Base-by-base conservation (phyloP, 2,797 vertebrate species). In the Rhincodon typus region DNA sequence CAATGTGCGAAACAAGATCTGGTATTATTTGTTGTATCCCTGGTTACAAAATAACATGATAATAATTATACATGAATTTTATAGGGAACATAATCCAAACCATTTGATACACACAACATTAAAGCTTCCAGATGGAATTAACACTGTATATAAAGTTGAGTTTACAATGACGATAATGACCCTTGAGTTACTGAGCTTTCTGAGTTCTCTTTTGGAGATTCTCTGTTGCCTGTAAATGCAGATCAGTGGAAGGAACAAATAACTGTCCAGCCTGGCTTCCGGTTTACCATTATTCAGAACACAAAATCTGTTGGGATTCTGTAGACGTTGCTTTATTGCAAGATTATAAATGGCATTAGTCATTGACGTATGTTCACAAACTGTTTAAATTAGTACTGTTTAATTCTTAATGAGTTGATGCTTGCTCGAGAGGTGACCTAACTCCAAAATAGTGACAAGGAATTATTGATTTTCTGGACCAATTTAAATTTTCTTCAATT, bases 61-160 rank as follows among this genome's bases (percentile, higher is more conserved):
- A 70, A 72, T 70, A 46, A 94, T 72, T 72, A 42, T 62, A 4
- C 50, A 72, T 46, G 10, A 13, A 69, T 46, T 94, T 72, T 46
- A 94, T 70, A 4, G 66, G 67, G 69, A 94, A 50, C 46, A 25
- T 50, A 70, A 46, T 70, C 67, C 8, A 72, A 70, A 70, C 21
- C 38, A 50, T 27, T 94, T 42, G 67, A 70, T 72, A 38, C 38
- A 25, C 67, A 70, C 27, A 46, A 27, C 13, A 69, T 72, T 94
- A 70, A 27, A 94, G 67, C 67, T 72, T 94, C 42, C 67, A 46
- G 66, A 72, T 46, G 62, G 93, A 94, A 50, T 12, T 72, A 27
- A 42, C 42, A n/a, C 50, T 94, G 93, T 30, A 46, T 72, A 34
- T 70, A 94, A 94, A 67, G 42, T 94, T 94, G 93, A 94, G 70